Evolutionary conservation across 2,888 invertebrate genomes (phyloP).

Genomic region (Leuctra nigra): DNA sequence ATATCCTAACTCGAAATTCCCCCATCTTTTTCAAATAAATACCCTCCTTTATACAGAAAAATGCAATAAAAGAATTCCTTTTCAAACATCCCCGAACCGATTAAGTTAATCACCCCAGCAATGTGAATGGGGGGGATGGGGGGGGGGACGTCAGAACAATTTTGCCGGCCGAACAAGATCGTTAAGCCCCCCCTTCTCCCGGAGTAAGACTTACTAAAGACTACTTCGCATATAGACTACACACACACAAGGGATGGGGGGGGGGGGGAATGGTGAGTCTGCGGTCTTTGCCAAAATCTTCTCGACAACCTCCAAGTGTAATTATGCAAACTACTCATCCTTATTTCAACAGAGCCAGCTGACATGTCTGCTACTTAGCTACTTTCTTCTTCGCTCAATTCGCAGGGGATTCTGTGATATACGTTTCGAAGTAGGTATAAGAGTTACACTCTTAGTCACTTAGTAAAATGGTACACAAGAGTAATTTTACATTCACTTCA

Average conservation of each 20-base stretch:
- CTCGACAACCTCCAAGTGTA: background rate
- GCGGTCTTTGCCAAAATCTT: conserved; percentile 8
- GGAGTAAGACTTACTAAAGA: no score
- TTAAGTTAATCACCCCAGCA: conserved; percentile 23
- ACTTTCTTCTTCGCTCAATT: conserved; percentile 2
- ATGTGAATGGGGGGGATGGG: conserved; percentile 10
- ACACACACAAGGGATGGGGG: no score
- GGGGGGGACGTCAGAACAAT: background rate
- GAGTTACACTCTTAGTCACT: no score
- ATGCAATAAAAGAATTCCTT: conserved; percentile 25
- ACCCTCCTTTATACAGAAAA: conserved; percentile 15
- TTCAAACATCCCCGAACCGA: conserved; percentile 20
- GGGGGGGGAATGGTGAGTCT: background rate
- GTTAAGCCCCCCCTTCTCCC: no score
- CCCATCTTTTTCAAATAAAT: conserved; percentile 17
- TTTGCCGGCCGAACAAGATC: conserved; percentile 4
- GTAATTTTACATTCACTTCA: no score
- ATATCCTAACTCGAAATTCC: no score
- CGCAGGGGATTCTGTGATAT: no score
- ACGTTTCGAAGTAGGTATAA: no score
- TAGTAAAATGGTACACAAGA: no score
- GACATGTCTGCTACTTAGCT: background rate
- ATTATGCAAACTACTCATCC: conserved; percentile 10
- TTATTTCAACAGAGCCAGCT: no score
- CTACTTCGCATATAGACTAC: no score